Evolutionary conservation across 1,140 invertebrate genomes (phyloP).

Genomic region (Solenopsis fugax): DNA sequence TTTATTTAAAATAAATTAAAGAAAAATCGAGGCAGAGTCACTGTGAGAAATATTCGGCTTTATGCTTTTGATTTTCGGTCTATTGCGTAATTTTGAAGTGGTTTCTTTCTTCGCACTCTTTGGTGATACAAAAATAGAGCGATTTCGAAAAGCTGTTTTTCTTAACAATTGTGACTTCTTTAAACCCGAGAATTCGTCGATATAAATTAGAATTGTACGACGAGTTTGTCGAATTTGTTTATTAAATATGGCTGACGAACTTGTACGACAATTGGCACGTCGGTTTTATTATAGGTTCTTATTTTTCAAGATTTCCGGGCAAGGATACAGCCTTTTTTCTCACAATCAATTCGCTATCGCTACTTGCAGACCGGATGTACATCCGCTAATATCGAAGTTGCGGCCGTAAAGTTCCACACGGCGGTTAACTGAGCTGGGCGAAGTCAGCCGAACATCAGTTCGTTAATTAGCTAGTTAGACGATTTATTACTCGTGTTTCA

Average conservation of each 20-base stretch:
- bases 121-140: background rate
- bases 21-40: background rate
- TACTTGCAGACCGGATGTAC: constrained; percentile 44
- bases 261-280: background rate
- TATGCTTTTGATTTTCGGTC: background rate
- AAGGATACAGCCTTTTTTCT: constrained; percentile 15
- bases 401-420: constrained; percentile 15
- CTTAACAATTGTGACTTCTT: background rate
- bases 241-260: background rate
- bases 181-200: background rate
- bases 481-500: background rate
- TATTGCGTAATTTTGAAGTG: background rate
- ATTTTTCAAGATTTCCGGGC: background rate
- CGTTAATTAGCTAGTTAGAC: background rate
- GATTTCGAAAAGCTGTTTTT: background rate
- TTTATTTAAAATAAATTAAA: background rate
- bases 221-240: background rate
- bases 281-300: background rate
- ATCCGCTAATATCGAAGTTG: constrained; percentile 49
- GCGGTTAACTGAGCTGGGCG: constrained; percentile 5
- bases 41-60: background rate
- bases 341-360: constrained; percentile 51
- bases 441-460: constrained; percentile 6
- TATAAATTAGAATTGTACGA: background rate
- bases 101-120: background rate